Evolutionary conservation across 2,113 vertebrate species (phyloP), one percentile per base, ranked within the genome.

Genomic region (Pluvialis apricaria): DNA sequence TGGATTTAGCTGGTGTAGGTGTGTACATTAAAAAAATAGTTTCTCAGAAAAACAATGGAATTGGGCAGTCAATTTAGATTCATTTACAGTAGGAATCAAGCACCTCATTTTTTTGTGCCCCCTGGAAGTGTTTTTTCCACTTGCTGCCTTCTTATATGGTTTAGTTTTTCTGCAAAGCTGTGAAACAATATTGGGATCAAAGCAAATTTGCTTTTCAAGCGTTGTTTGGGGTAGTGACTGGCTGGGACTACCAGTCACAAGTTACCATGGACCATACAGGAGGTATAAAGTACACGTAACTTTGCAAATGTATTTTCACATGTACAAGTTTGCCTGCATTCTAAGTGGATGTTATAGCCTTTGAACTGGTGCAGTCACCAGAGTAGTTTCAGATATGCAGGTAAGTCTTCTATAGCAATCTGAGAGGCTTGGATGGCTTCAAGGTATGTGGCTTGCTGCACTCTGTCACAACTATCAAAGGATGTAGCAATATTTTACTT

Each of bases 261-360:
- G 19, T 54, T 11, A 34, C 17, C 4, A 10, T 14, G n/a, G 44
- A 26, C 52, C 14, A 1, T 20, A 20, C 11, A 47, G 36, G 18
- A 71, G 19, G 15, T 32, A 24, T 6, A 34, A 25, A n/a, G 22
- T 42, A 6, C 11, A 64, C 21, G 25, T 49, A 38, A 20, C 31
- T 51, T 25, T 9, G 25, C 10, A 34, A 82, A 42, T 69, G 15
- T 58, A 1, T 12, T 47, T 29, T 17, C 11, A 0, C 2, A 2
- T 15, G 24, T 21, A 4, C 10, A 40, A 10, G 36, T 51, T n/a
- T 86, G 44, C 38, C 36, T 66, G 0, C 7, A 0, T 8, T 52
- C 16, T 66, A 38, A 47, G 47, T 24, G 57, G 34, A 22, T 34
- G 47, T n/a, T 4, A 1, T 3, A 7, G 47, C 36, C 5, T 24